phyloP scores from a whole-genome alignment of 2,797 vertebrate genomes.

The Oreonectes daqikongensis region DNA sequence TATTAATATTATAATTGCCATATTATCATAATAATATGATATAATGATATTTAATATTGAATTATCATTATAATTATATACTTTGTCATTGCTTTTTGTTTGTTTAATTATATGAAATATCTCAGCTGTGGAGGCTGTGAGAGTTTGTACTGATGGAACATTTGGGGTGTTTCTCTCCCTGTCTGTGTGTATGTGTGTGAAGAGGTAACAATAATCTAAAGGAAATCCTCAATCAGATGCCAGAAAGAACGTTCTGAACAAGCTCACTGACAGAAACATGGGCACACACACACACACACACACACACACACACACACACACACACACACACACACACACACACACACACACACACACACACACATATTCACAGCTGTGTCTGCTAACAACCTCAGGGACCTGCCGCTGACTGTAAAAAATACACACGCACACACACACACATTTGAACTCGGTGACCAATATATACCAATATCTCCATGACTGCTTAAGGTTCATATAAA shows the following conservation, averaged over 20 bases:
- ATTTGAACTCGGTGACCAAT: not conserved
- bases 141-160: slow-evolving; percentile 46
- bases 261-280: slow-evolving; percentile 83
- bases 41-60: too few species aligned
- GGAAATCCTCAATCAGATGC: slow-evolving; percentile 86
- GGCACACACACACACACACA: slow-evolving; percentile 56
- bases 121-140: slow-evolving; percentile 56
- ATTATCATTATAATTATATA: not conserved
- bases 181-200: slow-evolving; percentile 46
- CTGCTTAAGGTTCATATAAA: slow-evolving; percentile 41
- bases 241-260: slow-evolving; percentile 76
- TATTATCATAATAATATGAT: too few species aligned
- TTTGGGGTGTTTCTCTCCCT: slow-evolving; percentile 55
- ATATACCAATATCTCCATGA: slow-evolving; percentile 8
- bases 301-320: slow-evolving; percentile 8
- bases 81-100: slow-evolving; percentile 15
- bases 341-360: slow-evolving; percentile 33
- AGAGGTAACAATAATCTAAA: slow-evolving; percentile 75
- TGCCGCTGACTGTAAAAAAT: slow-evolving; percentile 62
- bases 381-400: slow-evolving; percentile 79
- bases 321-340: too few species aligned
- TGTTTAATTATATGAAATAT: slow-evolving; percentile 52
- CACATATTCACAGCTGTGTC: slow-evolving; percentile 75
- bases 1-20: too few species aligned
- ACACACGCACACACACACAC: slow-evolving; percentile 47